phyloP scores from a whole-genome alignment of 2,888 invertebrate genomes.

The Strigamia crassipes region DNA sequence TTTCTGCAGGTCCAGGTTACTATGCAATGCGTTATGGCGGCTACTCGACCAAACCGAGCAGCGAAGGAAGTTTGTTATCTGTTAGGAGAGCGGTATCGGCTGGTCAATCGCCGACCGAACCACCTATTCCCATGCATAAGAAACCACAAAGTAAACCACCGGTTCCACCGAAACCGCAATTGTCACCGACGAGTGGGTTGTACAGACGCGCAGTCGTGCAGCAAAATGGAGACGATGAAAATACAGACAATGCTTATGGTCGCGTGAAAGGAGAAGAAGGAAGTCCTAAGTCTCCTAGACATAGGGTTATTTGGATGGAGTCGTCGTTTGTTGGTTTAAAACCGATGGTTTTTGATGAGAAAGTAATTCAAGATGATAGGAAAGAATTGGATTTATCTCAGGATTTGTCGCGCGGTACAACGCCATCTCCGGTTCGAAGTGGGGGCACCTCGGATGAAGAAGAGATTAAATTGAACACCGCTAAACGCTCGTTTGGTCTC shows the following conservation, averaged over 20 bases:
- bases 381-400: background rate
- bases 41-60: background rate
- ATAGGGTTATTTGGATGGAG: conserved; percentile 80
- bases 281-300: conserved; percentile 13
- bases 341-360: conserved; percentile 60
- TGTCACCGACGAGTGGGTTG: background rate
- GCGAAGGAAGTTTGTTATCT: background rate
- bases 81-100: background rate
- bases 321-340: conserved; percentile 87
- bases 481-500: background rate
- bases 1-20: conserved; percentile 49
- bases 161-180: background rate
- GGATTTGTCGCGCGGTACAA: background rate
- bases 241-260: background rate
- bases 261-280: background rate
- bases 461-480: background rate
- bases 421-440: background rate
- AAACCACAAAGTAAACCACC: background rate
- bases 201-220: background rate
- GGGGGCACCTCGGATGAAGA: background rate
- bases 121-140: background rate
- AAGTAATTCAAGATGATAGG: background rate
- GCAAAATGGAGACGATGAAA: background rate
- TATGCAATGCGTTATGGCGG: conserved; percentile 48
- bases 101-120: background rate